Base-by-base conservation (phyloP, 2,888 invertebrate species). In the Phragmatobia fuliginosa region DNA sequence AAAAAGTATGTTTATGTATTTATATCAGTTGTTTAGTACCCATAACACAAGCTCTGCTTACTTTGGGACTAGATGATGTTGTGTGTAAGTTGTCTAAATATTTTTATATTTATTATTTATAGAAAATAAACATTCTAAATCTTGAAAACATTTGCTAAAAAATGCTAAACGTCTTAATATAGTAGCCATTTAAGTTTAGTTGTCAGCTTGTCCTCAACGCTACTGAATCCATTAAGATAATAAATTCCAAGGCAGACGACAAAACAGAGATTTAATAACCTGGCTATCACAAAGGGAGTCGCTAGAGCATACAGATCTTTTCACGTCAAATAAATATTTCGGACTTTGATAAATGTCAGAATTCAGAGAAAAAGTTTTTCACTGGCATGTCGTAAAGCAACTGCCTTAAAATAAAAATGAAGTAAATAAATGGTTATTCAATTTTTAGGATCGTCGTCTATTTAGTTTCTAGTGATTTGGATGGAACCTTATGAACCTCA, bases 311-410 rank as follows among this genome's bases (percentile, higher is more conserved):
- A 72, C 61, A 73, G 52, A 62, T 72, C 32, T 69, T 66, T 77
- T 75, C 64, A 69, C 62, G 56, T 68, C 67, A 62, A 65, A 70
- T 59, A 70, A 75, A 78, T 70, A 70, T 74, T 74, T 69, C 25
- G 16, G 58, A 56, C 49, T 36, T 28, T 62, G 71, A 76, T 68
- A 70, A 77, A 79, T 68, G 36, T 64, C 36, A 56, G 41, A 21
- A 56, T 71, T 59, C 63, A 49, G 45, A 67, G 60, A 33, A 56
- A 32, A 69, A 61, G 56, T 65, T 60, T 70, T 77, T 76, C 71
- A 66, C 70, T 68, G 38, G 25, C 10, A 63, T 45, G 25, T 28
- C 33, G 63, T 63, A 66, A 68, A 73, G 70, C 63, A 71, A 56
- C 59, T 28, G 60, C 28, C 33, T 45, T 49, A 60, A 61, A 5